phyloP scores from a whole-genome alignment of 92 coral and sea anemone species.

The Porites rus region DNA sequence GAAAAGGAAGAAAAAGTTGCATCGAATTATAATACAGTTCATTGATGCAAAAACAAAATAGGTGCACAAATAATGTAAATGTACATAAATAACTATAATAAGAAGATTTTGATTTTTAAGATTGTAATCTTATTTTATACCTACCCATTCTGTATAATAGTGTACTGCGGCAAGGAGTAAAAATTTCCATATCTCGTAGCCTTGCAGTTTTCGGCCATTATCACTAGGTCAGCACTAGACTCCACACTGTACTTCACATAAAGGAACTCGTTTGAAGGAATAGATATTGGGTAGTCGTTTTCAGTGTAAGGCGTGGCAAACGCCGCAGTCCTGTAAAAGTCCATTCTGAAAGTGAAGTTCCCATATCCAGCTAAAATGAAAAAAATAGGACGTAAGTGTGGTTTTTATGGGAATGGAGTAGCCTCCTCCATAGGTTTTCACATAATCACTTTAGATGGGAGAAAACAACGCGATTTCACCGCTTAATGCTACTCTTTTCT shows the following conservation, averaged over 20 bases:
- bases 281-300: not conserved
- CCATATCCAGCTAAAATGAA: conserved; percentile 22
- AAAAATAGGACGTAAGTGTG: not conserved
- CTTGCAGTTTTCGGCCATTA: conserved; percentile 52
- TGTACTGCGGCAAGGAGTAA: conserved; percentile 46
- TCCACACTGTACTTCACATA: conserved; percentile 28
- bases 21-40: too few species aligned
- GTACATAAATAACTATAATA: too few species aligned
- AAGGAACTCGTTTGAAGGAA: not conserved
- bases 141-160: conserved; percentile 46
- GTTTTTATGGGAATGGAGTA: too few species aligned
- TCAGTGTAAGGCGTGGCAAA: conserved; percentile 3
- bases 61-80: too few species aligned
- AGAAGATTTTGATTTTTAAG: too few species aligned
- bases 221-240: conserved; percentile 30
- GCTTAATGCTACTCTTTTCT: too few species aligned
- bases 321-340: not conserved
- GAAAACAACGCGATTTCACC: too few species aligned
- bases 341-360: conserved; percentile 17
- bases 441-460: too few species aligned
- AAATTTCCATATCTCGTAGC: conserved; percentile 41
- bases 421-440: too few species aligned
- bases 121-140: not conserved
- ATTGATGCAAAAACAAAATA: too few species aligned
- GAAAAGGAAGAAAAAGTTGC: too few species aligned